These are phyloP conservation scores for Sarcophaga bullata DNA, from an alignment of 1,140 invertebrate genomes.

Conservation along the genomic window DNA sequence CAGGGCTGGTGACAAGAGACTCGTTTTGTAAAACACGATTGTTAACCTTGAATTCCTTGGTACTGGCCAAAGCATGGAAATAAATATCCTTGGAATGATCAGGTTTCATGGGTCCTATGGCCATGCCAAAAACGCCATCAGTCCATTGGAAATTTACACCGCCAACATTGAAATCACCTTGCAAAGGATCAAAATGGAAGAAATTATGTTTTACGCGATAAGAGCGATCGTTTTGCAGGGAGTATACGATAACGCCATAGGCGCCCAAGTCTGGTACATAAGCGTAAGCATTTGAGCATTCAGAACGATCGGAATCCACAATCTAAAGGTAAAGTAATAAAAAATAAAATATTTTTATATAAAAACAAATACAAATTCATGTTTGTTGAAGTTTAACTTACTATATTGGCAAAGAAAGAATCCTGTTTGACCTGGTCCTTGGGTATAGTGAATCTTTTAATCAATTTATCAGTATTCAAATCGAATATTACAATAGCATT, in stretches of 20 bases:
- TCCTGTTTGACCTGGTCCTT: constrained; percentile 73
- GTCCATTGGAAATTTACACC: constrained; percentile 82
- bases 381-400: constrained; percentile 59
- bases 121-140: constrained; percentile 78
- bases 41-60: constrained; percentile 79
- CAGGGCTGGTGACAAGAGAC: constrained; percentile 68
- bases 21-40: constrained; percentile 77
- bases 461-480: constrained; percentile 75
- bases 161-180: constrained; percentile 76
- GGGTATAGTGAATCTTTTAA: constrained; percentile 74
- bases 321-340: constrained; percentile 62
- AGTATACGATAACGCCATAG: constrained; percentile 81
- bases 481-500: constrained; percentile 78
- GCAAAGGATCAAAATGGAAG: constrained; percentile 82
- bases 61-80: constrained; percentile 80
- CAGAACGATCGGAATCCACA: constrained; percentile 74
- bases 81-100: constrained; percentile 75
- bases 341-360: constrained; percentile 1
- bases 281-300: constrained; percentile 77
- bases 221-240: constrained; percentile 75
- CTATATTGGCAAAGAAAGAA: constrained; percentile 78
- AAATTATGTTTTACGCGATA: constrained; percentile 82
- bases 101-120: constrained; percentile 70
- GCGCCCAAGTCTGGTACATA: constrained; percentile 80
- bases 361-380: constrained; percentile 29